Base-by-base conservation (phyloP, 2,888 invertebrate genomes). In the Troides oblongomaculatus region DNA sequence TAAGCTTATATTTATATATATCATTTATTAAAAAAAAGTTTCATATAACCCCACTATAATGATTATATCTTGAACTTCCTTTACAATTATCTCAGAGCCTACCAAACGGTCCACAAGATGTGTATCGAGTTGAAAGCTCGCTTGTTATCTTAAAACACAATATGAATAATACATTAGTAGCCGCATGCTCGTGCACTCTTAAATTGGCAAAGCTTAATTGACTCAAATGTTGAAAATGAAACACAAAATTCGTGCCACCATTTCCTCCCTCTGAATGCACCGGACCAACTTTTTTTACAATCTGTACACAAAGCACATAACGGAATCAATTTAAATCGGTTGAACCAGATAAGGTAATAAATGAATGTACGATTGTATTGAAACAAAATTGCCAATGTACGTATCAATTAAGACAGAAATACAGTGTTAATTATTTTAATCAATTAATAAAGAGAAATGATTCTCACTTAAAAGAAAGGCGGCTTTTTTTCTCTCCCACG, bases 121-220 rank as follows among this genome's bases (percentile, higher is more conserved):
- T 87, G 88, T 91, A 92, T 92, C 91, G 88, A 85, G 86, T 88
- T 87, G 85, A 85, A 84, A 85, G 84, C 80, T 82, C 83, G 88
- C 91, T 92, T 91, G 92, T 92, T 92, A 92, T 92, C 92, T 91
- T 89, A 91, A 90, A 90, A 88, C 90, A 88, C 88, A 88, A 87
- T 90, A 92, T 92, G 92, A 92, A 92, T 92, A 92, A 92, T 89
- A 89, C 92, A 92, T 92, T 83, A 90, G 89, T 83, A 81, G 81
- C 77, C 85, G 84, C 86, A 84, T 84, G 79, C 83, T 83, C 81
- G 83, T 77, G 83, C 81, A 84, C 86, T 86, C 90, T 90, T 89
- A 90, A 90, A 90, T 90, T 87, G 90, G 89, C 87, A 79, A 87
- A 84, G 87, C 87, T 92, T 92, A 92, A 92, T 92, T 92, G 91